These are phyloP conservation scores for Hemiscyllium ocellatum DNA, from an alignment of 2,113 vertebrate species.

Conservation along the genomic window DNA sequence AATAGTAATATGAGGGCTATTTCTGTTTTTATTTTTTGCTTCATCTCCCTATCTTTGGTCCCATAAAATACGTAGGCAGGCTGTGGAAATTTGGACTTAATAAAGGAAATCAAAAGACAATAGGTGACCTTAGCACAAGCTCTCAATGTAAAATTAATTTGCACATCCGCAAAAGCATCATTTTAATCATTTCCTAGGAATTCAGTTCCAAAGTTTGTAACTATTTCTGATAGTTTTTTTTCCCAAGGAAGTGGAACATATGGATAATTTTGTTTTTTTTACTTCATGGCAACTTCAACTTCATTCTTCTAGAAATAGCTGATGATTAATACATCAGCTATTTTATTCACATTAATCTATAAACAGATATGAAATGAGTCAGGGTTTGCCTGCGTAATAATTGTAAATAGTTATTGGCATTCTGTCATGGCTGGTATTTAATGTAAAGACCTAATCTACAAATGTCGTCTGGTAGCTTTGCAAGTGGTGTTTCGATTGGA, in stretches of 20 bases:
- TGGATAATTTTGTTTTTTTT: not conserved
- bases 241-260: not conserved
- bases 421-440: not conserved
- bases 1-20: not conserved
- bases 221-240: not conserved
- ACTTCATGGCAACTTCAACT: slow-evolving; percentile 21
- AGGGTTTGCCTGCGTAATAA: slow-evolving; percentile 11
- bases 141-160: not conserved
- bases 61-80: not conserved
- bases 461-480: not conserved
- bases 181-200: not conserved
- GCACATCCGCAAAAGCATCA: not conserved
- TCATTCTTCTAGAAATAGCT: not conserved
- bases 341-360: not conserved
- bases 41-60: not conserved
- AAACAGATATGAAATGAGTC: not conserved
- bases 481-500: not conserved
- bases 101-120: slow-evolving; percentile 16
- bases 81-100: not conserved
- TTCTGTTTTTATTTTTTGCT: not conserved
- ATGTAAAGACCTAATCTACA: not conserved
- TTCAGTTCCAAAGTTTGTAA: not conserved
- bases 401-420: not conserved
- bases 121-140: not conserved
- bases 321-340: not conserved